These are phyloP conservation scores for Notolabrus celidotus DNA, from an alignment of 2,797 vertebrate genomes.

Conservation along the genomic window DNA sequence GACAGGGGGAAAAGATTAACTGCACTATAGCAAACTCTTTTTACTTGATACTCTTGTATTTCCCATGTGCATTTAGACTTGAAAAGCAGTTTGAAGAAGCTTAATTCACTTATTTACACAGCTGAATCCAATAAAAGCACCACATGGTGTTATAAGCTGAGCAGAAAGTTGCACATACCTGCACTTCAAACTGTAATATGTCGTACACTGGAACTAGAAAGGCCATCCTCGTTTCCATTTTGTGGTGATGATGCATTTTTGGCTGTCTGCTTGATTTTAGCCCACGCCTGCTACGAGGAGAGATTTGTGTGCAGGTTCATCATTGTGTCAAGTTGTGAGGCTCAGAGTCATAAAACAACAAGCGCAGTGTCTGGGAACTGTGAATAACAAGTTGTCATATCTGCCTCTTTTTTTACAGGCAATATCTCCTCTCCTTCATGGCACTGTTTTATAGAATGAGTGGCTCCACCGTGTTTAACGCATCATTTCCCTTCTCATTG, in stretches of 20 bases:
- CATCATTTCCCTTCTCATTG: conserved; percentile 78
- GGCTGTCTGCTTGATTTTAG: conserved; percentile 27
- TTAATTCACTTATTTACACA: conserved; percentile 5
- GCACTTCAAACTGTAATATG: neutral
- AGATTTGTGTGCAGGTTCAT: conserved; percentile 57
- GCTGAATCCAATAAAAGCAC: conserved; percentile 17
- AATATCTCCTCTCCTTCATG: conserved; percentile 69
- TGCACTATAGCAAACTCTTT: conserved; percentile 29
- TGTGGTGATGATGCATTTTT: conserved; percentile 16
- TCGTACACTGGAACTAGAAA: neutral
- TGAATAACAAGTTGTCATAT: conserved; percentile 77
- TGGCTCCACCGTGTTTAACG: conserved; percentile 77
- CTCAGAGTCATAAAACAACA: conserved; percentile 58
- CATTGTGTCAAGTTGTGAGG: conserved; percentile 29
- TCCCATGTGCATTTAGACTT: conserved; percentile 29
- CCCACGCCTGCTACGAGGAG: conserved; percentile 33
- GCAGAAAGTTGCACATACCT: neutral
- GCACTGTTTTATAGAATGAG: conserved; percentile 74
- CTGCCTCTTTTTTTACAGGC: conserved; percentile 56
- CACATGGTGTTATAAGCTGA: neutral
- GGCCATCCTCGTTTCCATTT: conserved; percentile 15
- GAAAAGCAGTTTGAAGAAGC: conserved; percentile 8
- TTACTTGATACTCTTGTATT: conserved; percentile 28
- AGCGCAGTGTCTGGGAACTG: conserved; percentile 53
- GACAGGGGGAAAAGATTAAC: conserved; percentile 46